phyloP scores from a whole-genome alignment of 2,888 invertebrate species.

The Lochmaea crataegi region DNA sequence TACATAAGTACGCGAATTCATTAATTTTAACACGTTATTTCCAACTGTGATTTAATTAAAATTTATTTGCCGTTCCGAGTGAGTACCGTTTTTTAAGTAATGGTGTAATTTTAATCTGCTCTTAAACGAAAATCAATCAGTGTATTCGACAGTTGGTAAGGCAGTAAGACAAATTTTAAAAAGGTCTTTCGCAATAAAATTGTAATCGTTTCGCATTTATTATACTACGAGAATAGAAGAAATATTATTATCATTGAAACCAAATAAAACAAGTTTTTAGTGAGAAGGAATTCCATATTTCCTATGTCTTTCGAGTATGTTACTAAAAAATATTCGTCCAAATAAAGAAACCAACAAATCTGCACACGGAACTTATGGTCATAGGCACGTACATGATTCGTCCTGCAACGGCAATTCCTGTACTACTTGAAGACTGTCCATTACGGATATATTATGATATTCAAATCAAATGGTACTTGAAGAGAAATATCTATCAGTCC shows the following conservation, averaged over 20 bases:
- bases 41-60: constrained; percentile 1
- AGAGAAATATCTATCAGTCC: no score
- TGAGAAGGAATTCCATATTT: no score
- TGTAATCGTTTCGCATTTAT: neutral
- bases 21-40: neutral
- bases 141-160: constrained; percentile 1
- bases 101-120: neutral
- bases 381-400: no score
- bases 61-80: neutral
- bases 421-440: no score
- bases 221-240: neutral
- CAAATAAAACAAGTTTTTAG: neutral
- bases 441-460: no score
- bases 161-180: neutral
- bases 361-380: no score
- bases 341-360: no score
- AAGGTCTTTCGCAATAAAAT: neutral
- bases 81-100: neutral
- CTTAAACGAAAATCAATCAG: neutral
- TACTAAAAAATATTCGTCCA: no score
- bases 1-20: neutral
- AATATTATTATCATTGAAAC: neutral
- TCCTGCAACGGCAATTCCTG: no score
- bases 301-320: no score
- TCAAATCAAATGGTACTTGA: no score